A percentile compares a stretch with the other conserved stretches of the same genome.
These are phyloP conservation scores for Dolichopus griseipennis DNA, from an alignment of 2,888 invertebrate genomes.

Conservation along the genomic window DNA sequence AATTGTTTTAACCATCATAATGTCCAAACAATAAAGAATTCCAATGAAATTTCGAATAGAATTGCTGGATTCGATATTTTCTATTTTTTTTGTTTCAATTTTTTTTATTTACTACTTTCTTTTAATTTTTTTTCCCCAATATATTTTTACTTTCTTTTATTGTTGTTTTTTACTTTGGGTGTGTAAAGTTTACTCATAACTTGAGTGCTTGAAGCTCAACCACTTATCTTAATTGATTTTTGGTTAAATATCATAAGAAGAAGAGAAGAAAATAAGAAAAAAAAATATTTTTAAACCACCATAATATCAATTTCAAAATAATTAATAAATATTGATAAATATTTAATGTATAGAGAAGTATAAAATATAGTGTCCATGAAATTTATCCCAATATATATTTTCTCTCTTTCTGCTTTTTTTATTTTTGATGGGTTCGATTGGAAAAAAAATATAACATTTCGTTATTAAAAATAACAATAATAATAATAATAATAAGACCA, in stretches of 20 bases:
- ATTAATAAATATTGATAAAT: slow-evolving; percentile 2
- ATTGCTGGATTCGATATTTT: no score
- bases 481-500: not conserved
- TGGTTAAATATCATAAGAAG: not conserved
- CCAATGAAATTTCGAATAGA: no score
- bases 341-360: not conserved
- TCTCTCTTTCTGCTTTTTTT: not conserved
- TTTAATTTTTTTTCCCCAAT: not conserved
- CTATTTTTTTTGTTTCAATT: no score
- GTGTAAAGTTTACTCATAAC: not conserved
- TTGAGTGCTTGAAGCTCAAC: not conserved
- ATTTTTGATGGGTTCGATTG: not conserved
- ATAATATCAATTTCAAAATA: not conserved
- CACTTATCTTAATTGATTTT: slow-evolving; percentile 6
- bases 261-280: not conserved
- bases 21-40: no score
- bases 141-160: not conserved
- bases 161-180: not conserved
- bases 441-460: not conserved
- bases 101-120: no score
- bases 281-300: not conserved
- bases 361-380: not conserved
- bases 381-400: not conserved
- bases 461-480: not conserved
- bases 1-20: no score